Evolutionary conservation across 1,140 invertebrate genomes (phyloP), one percentile per base, ranked within the genome.

Genomic region (Aricia agestis): DNA sequence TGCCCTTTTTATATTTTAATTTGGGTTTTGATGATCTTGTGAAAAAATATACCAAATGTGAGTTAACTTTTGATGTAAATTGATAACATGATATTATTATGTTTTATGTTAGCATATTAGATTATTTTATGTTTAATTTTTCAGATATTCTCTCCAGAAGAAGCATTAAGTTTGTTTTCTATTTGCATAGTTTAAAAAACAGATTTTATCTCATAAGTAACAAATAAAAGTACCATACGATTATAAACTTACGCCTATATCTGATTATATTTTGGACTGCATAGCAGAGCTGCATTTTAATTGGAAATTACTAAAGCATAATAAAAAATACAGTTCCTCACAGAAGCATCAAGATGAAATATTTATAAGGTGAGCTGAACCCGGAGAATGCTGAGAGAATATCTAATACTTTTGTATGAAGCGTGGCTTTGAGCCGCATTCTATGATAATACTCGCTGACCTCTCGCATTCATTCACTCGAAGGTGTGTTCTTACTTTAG

Each of bases 401-500:
- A 52, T 52, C 45, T 52, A 52, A 52, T 52, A 52, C 45, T 52
- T 52, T 52, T 52, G 11, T 52, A 52, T 52, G 45, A 52, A 52
- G 45, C 45, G 45, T 52, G 45, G 45, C 45, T 52, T 52, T 52
- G 45, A 9, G 45, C 45, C 45, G 9, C 13, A 52, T 52, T 52
- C 10, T 52, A 52, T 52, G 45, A 15, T 52, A 52, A 52, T 52
- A 15, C 45, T 36, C 45, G 45, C 45, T 52, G 45, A 52, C 45
- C 45, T 42, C 6, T 42, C 45, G 45, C 13, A 52, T 52, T 13
- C 45, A 52, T 52, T 52, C 45, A 36, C 36, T 36, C 9, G 42
- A 52, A 52, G 45, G 45, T 52, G 45, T 5, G 13, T 52, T 52
- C 45, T 52, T n/a, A n/a, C n/a, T n/a, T n/a, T 52, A 52, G 45